Evolutionary conservation across 2,797 vertebrate species (phyloP).

Genomic region (Phaenicophaeus curvirostris): DNA sequence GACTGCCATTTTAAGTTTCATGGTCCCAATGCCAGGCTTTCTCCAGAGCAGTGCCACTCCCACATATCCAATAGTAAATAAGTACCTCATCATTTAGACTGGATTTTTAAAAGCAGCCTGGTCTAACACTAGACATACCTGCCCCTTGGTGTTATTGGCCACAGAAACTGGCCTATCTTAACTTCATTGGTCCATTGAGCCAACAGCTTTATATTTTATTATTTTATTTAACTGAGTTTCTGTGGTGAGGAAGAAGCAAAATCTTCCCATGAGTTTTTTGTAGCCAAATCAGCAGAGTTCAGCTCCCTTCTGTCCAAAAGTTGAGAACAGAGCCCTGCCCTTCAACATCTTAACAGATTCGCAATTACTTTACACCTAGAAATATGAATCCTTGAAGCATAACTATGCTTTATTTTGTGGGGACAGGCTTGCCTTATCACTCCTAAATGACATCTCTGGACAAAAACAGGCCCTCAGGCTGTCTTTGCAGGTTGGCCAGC

Average conservation of each 20-base stretch:
- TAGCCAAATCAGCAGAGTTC: not conserved
- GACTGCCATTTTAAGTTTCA: not conserved
- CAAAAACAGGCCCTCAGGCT: not conserved
- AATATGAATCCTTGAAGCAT: not conserved
- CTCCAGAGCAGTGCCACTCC: not conserved
- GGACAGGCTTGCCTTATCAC: not conserved
- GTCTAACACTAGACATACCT: not conserved
- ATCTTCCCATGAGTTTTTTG: not conserved
- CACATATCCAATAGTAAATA: not conserved
- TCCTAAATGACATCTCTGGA: not conserved
- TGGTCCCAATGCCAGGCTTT: not conserved
- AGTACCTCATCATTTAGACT: not conserved
- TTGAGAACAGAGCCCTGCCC: not conserved
- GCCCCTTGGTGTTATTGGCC: not conserved
- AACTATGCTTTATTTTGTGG: not conserved
- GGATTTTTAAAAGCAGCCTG: not conserved
- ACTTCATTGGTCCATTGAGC: not conserved
- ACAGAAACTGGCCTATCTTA: not conserved
- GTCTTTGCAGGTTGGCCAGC: not conserved
- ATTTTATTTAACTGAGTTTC: not conserved
- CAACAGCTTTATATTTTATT: not conserved
- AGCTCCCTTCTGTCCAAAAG: not conserved
- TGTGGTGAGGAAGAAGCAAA: not conserved
- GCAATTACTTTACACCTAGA: not conserved
- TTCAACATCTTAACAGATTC: not conserved